These are phyloP conservation scores for Deilephila elpenor DNA, from an alignment of 2,888 invertebrate species.

Conservation along the genomic window DNA sequence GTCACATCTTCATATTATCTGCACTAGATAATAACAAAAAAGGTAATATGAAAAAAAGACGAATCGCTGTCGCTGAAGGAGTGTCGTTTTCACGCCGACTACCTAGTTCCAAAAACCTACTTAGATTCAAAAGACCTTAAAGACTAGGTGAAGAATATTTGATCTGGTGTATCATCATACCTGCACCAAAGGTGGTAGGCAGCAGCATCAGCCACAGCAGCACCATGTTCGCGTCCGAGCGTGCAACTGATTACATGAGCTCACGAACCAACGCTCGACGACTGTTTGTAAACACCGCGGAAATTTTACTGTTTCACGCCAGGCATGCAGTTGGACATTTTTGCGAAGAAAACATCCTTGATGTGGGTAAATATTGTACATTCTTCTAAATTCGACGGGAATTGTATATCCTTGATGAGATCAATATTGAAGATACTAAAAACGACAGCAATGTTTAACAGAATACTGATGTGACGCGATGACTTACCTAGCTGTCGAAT, in stretches of 20 bases:
- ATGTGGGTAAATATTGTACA: background rate
- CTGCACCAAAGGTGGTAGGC: constrained; percentile 45
- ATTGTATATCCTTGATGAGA: too few species aligned
- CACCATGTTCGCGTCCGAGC: constrained; percentile 40
- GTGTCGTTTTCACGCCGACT: too few species aligned
- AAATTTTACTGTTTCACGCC: constrained; percentile 47
- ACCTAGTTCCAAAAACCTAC: too few species aligned
- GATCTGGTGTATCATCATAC: constrained; percentile 32
- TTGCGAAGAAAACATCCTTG: background rate
- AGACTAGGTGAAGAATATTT: background rate
- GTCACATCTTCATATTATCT: too few species aligned
- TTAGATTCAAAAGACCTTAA: too few species aligned
- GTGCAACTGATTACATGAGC: constrained; percentile 41
- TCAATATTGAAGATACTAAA: too few species aligned
- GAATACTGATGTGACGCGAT: too few species aligned
- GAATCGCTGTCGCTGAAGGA: too few species aligned
- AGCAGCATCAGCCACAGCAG: constrained; percentile 47
- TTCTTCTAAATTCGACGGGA: background rate
- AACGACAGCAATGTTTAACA: too few species aligned
- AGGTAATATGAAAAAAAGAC: too few species aligned
- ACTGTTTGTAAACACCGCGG: constrained; percentile 67
- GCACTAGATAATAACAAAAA: too few species aligned
- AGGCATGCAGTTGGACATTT: constrained; percentile 49
- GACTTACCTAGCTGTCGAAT: too few species aligned
- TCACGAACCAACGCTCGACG: constrained; percentile 37